A percentile compares a stretch with the other conserved stretches of the same genome.
Evolutionary conservation across 2,113 vertebrate species (phyloP).

Genomic region (Syrrhaptes paradoxus): DNA sequence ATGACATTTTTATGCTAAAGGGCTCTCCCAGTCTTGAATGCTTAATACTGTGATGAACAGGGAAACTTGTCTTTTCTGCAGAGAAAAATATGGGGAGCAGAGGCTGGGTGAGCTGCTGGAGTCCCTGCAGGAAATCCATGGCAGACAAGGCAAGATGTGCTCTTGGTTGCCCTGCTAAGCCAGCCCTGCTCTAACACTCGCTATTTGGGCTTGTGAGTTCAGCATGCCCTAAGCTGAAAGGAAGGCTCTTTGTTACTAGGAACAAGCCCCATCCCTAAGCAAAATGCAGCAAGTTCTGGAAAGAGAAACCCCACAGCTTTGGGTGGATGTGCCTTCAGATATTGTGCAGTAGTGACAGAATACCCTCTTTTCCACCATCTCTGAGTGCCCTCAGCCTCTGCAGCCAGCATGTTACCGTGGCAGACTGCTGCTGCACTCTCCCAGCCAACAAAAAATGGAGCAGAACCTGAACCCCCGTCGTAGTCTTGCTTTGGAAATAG

Average conservation of each 20-base stretch:
- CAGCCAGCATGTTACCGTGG: not conserved
- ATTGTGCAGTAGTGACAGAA: not conserved
- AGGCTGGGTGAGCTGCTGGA: not conserved
- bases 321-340: not conserved
- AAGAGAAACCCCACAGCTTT: not conserved
- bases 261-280: not conserved
- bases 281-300: not conserved
- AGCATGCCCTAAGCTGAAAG: not conserved
- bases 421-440: not conserved
- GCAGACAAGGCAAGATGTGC: rapidly evolving
- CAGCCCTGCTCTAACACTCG: not conserved
- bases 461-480: not conserved
- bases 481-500: not conserved
- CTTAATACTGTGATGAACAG: not conserved
- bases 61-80: not conserved
- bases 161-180: not conserved
- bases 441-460: not conserved
- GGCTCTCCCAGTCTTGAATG: not conserved
- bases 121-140: not conserved
- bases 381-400: not conserved
- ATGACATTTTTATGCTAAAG: not conserved
- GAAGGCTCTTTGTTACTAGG: not conserved
- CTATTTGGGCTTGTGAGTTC: not conserved
- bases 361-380: not conserved
- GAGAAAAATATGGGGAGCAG: not conserved